Evolutionary conservation across 2,113 vertebrate genomes (phyloP).

Genomic region (Columba livia): DNA sequence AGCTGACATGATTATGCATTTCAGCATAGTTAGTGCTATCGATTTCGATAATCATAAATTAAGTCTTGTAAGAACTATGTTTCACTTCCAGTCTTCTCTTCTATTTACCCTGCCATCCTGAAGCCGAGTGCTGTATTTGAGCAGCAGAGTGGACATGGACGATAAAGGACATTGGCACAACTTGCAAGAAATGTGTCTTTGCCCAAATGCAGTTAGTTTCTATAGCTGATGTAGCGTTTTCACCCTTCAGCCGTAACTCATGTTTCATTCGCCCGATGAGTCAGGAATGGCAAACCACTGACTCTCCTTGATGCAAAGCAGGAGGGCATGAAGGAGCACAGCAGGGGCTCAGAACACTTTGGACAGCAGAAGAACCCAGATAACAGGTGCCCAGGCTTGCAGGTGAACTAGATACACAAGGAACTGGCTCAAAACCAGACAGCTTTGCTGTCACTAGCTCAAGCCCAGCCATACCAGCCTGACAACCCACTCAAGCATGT

Average conservation of each 20-base stretch:
- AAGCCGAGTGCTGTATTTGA: background rate
- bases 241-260: background rate
- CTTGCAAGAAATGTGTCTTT: background rate
- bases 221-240: background rate
- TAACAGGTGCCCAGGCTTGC: background rate
- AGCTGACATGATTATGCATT: background rate
- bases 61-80: background rate
- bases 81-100: background rate
- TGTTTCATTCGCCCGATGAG: background rate
- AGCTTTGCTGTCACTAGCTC: background rate
- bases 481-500: background rate
- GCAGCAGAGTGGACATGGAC: background rate
- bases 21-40: background rate
- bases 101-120: background rate
- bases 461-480: background rate
- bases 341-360: background rate
- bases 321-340: background rate
- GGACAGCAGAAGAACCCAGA: background rate
- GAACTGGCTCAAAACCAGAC: background rate
- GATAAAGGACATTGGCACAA: background rate
- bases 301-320: conserved; percentile 11
- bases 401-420: background rate
- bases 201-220: background rate
- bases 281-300: conserved; percentile 11
- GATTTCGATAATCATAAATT: background rate